Evolutionary conservation across 2,797 vertebrate species (phyloP), one percentile per base, ranked within the genome.

Genomic region (Morelia viridis): DNA sequence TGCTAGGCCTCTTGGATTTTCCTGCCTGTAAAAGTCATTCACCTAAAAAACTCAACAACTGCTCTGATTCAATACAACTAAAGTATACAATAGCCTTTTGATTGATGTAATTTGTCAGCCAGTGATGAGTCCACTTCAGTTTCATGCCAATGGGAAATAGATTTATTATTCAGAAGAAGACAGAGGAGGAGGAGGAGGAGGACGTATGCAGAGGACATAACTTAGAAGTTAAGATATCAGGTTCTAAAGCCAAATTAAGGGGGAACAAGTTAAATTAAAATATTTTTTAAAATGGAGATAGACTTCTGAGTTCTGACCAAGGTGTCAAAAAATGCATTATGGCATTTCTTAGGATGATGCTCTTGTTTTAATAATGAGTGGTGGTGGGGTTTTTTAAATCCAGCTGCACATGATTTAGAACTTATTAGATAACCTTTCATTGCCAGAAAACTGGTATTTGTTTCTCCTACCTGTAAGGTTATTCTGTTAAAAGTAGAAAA

Each of bases 371-470:
- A 53, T 85, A 85, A 56, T 56, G 50, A 85, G 80, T 56, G 8
- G 28, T 50, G 1, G 1, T 56, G 2, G n/a, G 57, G 0, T 41
- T 12, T 28, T 17, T 17, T 1, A 1, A 12, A 84, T 11, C 6
- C 28, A 9, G 35, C 46, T 93, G 11, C 58, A 85, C 35, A 84
- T 8, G 15, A 61, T 94, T 88, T 84, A 88, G n/a, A 94, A 94
- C 64, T 68, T 89, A 15, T 60, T 28, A 58, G 64, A 41, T 61
- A 41, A 46, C 0, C 61, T 94, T 46, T 13, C 0, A 1, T 58
- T 95, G 41, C 96, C 53, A 94, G 90, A 95, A 91, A 94, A n/a
- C 5, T 87, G 85, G 0, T 91, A 62, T 2, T 88, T 0, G 0
- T 83, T 92, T 92, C 91, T 41, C 88, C 88, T 64, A 17, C 10